These are phyloP conservation scores for Caenorhabditis imperialis DNA, from an alignment of 2,888 invertebrate species.

Conservation along the genomic window DNA sequence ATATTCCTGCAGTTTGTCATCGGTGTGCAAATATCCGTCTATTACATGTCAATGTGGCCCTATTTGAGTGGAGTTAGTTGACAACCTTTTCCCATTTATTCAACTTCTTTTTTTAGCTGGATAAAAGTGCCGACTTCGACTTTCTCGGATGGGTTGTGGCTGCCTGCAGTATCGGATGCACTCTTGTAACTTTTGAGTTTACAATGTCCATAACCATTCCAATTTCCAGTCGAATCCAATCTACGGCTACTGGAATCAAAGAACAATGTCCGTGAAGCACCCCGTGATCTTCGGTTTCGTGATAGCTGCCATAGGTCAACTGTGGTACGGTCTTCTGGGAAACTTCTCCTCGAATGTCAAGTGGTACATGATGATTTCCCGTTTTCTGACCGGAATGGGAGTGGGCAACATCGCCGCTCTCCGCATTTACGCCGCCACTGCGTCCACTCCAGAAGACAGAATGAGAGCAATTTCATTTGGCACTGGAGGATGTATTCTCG, in stretches of 20 bases:
- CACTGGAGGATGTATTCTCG: constrained; percentile 55
- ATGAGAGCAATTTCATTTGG: constrained; percentile 61
- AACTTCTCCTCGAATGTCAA: constrained; percentile 21
- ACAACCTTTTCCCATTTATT: background rate
- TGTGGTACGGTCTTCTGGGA: constrained; percentile 29
- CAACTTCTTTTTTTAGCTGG: constrained; percentile 14
- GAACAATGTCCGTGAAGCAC: constrained; percentile 53
- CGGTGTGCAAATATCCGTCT: constrained; percentile 60
- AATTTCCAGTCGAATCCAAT: constrained; percentile 55
- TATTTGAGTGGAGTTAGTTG: constrained; percentile 56
- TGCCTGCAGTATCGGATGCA: constrained; percentile 55
- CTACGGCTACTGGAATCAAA: constrained; percentile 64
- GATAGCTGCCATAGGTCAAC: constrained; percentile 53
- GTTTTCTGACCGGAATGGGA: constrained; percentile 61
- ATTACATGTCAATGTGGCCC: constrained; percentile 64
- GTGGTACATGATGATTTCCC: constrained; percentile 59
- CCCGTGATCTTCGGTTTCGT: constrained; percentile 58
- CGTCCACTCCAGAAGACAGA: constrained; percentile 59
- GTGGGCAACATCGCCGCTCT: constrained; percentile 60
- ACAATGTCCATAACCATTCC: no score
- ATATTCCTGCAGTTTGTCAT: constrained; percentile 50
- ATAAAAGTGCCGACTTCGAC: constrained; percentile 32
- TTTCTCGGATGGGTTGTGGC: constrained; percentile 65
- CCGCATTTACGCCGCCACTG: constrained; percentile 60
- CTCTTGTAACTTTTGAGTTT: constrained; percentile 42